These are phyloP conservation scores for Pterophyllum scalare DNA, from an alignment of 2,113 vertebrate species.

Conservation along the genomic window DNA sequence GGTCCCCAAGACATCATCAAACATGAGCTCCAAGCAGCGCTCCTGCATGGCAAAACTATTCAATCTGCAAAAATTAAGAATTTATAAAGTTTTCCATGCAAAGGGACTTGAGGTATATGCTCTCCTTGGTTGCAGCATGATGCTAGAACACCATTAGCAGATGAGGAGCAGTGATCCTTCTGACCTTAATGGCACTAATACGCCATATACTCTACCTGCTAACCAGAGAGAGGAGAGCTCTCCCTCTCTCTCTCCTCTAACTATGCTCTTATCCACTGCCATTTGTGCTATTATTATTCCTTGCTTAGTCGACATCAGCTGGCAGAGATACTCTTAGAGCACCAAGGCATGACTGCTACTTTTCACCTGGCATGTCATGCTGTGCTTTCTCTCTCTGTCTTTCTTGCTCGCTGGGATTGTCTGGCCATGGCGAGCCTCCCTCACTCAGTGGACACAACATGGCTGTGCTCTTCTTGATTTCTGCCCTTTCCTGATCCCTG, in stretches of 20 bases:
- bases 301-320: conserved; percentile 65
- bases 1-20: conserved; percentile 11
- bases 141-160: conserved; percentile 37
- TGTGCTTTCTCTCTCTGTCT: conserved; percentile 35
- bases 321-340: conserved; percentile 62
- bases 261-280: conserved; percentile 56
- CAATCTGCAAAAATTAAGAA: background rate
- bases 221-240: conserved; percentile 47
- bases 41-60: conserved; percentile 15
- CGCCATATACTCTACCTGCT: conserved; percentile 62
- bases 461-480: conserved; percentile 47
- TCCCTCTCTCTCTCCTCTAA: conserved; percentile 32
- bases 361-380: conserved; percentile 67
- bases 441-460: conserved; percentile 40
- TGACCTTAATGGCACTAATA: conserved; percentile 60
- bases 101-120: conserved; percentile 22
- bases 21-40: conserved; percentile 3
- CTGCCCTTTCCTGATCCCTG: conserved; percentile 36
- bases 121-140: conserved; percentile 28
- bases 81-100: background rate
- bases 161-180: conserved; percentile 41
- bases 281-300: conserved; percentile 67
- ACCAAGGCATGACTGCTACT: conserved; percentile 61
- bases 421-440: conserved; percentile 36
- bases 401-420: conserved; percentile 38